phyloP scores from a whole-genome alignment of 1,140 invertebrate species.

The Matsumurasca onukii region DNA sequence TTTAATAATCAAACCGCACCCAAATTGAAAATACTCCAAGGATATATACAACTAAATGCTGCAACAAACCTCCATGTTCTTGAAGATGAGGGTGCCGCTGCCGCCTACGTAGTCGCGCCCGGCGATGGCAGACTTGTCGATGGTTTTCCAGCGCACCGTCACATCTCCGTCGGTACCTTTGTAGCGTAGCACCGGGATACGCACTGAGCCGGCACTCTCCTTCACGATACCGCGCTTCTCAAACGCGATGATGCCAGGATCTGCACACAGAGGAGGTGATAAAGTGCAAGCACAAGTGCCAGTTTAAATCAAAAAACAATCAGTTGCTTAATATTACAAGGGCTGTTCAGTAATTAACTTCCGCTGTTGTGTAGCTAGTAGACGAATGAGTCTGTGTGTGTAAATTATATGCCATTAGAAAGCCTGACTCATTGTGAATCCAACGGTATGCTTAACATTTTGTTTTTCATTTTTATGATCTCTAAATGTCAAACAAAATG shows the following conservation, averaged over 20 bases:
- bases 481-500: too few relatives aligned
- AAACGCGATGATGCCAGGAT: constrained; percentile 63
- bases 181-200: constrained; percentile 55
- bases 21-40: background rate
- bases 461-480: too few relatives aligned
- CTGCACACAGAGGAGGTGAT: constrained; percentile 45
- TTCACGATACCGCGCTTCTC: constrained; percentile 61
- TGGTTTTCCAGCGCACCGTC: constrained; percentile 57
- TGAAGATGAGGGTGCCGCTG: constrained; percentile 56
- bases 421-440: too few relatives aligned
- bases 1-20: background rate
- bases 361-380: too few relatives aligned
- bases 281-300: background rate
- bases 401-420: too few relatives aligned
- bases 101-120: constrained; percentile 59
- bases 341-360: too few relatives aligned
- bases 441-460: too few relatives aligned
- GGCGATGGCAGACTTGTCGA: constrained; percentile 58
- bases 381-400: too few relatives aligned
- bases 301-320: too few relatives aligned
- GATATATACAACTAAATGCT: background rate
- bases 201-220: constrained; percentile 58
- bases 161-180: constrained; percentile 61
- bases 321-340: too few relatives aligned
- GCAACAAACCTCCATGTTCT: constrained; percentile 61